Base-by-base conservation (phyloP, 2,888 invertebrate genomes). In the Hypomecis punctinalis region DNA sequence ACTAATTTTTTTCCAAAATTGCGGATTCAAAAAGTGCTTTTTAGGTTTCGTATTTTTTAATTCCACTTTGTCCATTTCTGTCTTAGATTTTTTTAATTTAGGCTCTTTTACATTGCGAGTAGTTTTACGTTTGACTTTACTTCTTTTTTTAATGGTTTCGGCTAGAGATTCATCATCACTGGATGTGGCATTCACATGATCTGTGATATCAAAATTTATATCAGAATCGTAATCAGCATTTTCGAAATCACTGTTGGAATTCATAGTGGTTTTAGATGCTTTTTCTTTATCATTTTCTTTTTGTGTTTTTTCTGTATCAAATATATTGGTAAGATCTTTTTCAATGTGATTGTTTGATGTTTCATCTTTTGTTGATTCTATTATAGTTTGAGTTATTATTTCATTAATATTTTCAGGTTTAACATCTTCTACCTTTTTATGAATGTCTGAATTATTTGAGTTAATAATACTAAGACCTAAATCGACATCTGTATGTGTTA, bases 1-100 rank as follows among this genome's bases (percentile, higher is more conserved):
- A 65, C 74, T 80, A 45, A 76, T 78, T 47, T 83, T 84, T 59
- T 85, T 76, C 90, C 90, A 90, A 69, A 84, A 78, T 33, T 79
- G 81, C 8, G 79, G 74, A 71, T 85, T 82, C 13, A 86, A 73
- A 64, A 80, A 46, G 13, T 46, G 47, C 33, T 56, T 56, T 47
- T 39, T 37, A 23, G 56, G 56, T 10, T 33, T 47, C 6, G 56
- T 47, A n/a, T 56, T 56, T 47, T 56, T 56, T 6, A 56, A 56
- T 23, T 46, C 56, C 1, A 77, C 59, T 79, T 74, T 71, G 61
- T 76, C 74, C 56, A 62, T 63, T 70, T 11, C 55, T 23, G 3
- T 51, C 58, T 66, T 66, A 47, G 13, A 13, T 52, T 57, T 36
- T 54, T 46, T 39, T 54, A 47, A 6, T 63, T 63, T 59, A 36